Base-by-base conservation (phyloP, 1,140 invertebrate species). In the Centruroides sculpturatus region DNA sequence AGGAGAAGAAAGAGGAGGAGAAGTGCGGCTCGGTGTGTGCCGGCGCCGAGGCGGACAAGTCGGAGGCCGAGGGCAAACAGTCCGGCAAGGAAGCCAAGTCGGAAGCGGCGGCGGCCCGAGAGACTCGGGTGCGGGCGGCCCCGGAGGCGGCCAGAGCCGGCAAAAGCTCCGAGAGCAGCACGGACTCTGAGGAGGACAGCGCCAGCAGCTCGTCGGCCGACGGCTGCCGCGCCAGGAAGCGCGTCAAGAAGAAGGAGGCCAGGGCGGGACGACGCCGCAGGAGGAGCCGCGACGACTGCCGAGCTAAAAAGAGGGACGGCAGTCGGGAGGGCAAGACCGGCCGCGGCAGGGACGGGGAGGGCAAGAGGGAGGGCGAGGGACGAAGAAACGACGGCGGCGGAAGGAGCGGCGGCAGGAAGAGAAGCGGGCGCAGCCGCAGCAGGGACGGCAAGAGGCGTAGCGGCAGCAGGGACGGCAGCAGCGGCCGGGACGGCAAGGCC, bases 381-480 rank as follows among this genome's bases (percentile, higher is more conserved):
- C 60, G 54, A n/a, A 47, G 50, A 35, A 57, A 53, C 23, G 47
- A 41, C 5, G 9, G 51, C 3, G 54, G 58, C 3, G 54, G 41
- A 35, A 62, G 56, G 46, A 41, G 7, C n/a, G 36, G n/a, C 23
- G n/a, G 49, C 3, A 61, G 57, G 35, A 62, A 62, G 5, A 54
- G 36, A 12, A 62, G 58, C 36, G 54, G 54, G 23, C 53, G 48
- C 35, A 62, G 58, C 6, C 48, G 60, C 9, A 62, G 60, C 46
- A 56, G 57, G 47, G 49, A 46, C 34, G 57, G 56, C 23, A 53
- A 50, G 9, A 54, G 56, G 13, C 55, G 56, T 12, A 58, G 56
- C 35, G 54, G 52, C 49, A 35, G 23, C 9, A 49, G 50, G 4
- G 58, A 61, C 11, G 5, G 12, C 23, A 58, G 50, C 23, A 49